Evolutionary conservation across 2,888 invertebrate species (phyloP).

Genomic region (Pandemis cinnamomeana): DNA sequence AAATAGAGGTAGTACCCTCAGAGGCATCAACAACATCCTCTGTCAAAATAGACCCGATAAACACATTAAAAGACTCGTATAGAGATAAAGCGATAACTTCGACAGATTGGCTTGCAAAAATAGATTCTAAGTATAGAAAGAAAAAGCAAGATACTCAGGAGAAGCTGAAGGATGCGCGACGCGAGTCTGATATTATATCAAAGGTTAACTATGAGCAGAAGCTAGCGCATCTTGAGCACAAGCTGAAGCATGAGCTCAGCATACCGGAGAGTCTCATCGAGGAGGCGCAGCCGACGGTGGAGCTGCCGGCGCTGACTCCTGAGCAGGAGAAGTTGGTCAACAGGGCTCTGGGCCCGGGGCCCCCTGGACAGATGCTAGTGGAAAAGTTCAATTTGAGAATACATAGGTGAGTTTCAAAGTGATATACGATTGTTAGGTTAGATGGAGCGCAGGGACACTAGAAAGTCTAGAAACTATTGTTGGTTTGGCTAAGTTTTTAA

Average conservation of each 20-base stretch:
- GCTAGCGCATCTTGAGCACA: slow-evolving; percentile 72
- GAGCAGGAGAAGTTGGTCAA: slow-evolving; percentile 86
- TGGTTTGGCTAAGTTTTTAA: no score
- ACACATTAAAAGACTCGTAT: slow-evolving; percentile 84
- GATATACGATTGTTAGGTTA: background rate
- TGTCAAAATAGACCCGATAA: slow-evolving; percentile 73
- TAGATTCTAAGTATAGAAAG: slow-evolving; percentile 77
- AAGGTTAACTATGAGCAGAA: slow-evolving; percentile 78
- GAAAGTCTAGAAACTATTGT: no score
- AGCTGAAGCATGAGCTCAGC: slow-evolving; percentile 73
- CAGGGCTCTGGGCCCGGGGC: slow-evolving; percentile 84
- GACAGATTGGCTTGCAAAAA: slow-evolving; percentile 81
- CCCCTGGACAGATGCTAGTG: slow-evolving; percentile 87
- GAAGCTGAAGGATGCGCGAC: slow-evolving; percentile 74
- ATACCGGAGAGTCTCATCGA: slow-evolving; percentile 81
- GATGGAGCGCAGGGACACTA: no score
- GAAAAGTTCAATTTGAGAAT: slow-evolving; percentile 81
- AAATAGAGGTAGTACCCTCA: slow-evolving; percentile 73
- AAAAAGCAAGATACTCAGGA: slow-evolving; percentile 71
- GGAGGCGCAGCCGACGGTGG: slow-evolving; percentile 73
- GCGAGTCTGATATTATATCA: slow-evolving; percentile 77
- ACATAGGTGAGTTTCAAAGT: slow-evolving; percentile 64
- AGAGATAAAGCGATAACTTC: slow-evolving; percentile 79
- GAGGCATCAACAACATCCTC: slow-evolving; percentile 75
- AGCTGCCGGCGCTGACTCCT: slow-evolving; percentile 86